phyloP scores from a whole-genome alignment of 2,113 vertebrate species.

The Bolborhynchus lineola region DNA sequence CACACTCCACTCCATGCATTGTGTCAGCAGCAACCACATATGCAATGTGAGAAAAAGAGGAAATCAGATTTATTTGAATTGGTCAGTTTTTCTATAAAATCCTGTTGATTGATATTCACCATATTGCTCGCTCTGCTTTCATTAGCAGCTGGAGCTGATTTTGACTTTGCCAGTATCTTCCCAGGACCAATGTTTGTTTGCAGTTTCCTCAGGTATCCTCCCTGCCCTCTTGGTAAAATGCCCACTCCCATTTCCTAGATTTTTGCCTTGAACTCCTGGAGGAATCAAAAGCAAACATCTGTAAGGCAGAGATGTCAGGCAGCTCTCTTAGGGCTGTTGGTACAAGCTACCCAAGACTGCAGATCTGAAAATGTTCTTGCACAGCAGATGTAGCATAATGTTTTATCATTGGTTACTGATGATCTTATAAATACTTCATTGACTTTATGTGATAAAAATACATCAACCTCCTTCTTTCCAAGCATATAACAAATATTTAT shows the following conservation, averaged over 20 bases:
- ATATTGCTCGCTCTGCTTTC: background rate
- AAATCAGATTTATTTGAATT: background rate
- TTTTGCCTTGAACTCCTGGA: background rate
- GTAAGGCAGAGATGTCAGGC: background rate
- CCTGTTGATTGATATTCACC: background rate
- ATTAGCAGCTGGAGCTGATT: background rate
- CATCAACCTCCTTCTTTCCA: background rate
- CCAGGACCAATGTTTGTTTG: background rate
- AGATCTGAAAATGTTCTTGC: background rate
- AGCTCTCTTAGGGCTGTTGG: background rate
- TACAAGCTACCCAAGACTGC: background rate
- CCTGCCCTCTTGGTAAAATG: background rate
- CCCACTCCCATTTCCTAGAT: background rate
- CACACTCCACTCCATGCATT: background rate
- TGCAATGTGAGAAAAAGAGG: background rate
- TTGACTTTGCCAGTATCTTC: background rate
- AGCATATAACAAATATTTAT: background rate
- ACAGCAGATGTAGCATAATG: background rate
- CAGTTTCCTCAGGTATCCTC: background rate
- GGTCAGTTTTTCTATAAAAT: background rate
- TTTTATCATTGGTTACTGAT: background rate
- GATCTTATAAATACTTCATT: background rate
- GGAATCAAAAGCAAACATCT: background rate
- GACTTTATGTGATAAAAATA: background rate
- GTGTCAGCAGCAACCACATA: background rate